Conservation (phyloP, 1,140 invertebrate genomes). For the Drosophila neocordata region DNA sequence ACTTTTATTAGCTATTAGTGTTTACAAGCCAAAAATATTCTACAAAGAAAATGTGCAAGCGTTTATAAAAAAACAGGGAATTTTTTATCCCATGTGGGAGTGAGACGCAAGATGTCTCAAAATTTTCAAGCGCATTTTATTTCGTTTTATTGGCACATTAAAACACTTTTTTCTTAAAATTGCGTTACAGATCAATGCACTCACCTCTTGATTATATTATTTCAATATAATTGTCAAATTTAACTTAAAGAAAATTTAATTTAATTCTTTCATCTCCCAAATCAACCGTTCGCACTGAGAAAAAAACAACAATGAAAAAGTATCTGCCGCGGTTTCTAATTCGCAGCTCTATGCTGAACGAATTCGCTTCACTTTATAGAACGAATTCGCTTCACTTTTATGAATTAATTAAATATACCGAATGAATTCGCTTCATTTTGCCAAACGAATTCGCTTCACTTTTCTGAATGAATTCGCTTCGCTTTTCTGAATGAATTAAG, state of each 20-base stretch:
- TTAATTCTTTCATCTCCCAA: slow-evolving; percentile 21
- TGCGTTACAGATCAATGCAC: not conserved
- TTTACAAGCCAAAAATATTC: slow-evolving; percentile 58
- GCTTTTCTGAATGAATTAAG: too few relatives aligned
- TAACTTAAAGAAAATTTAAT: slow-evolving; percentile 15
- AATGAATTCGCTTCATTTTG: too few relatives aligned
- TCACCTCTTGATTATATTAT: slow-evolving; percentile 50
- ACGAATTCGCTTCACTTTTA: too few relatives aligned
- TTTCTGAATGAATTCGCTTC: too few relatives aligned
- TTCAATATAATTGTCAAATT: slow-evolving; percentile 35
- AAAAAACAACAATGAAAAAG: slow-evolving; percentile 22
- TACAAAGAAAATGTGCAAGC: slow-evolving; percentile 38
- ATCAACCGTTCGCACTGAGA: slow-evolving; percentile 47
- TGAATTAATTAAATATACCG: too few relatives aligned
- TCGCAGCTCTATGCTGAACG: too few relatives aligned
- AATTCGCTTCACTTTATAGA: too few relatives aligned
- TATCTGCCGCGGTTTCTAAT: too few relatives aligned
- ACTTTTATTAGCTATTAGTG: slow-evolving; percentile 29
- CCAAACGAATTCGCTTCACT: too few relatives aligned
- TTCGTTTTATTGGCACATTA: not conserved
- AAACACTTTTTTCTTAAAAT: not conserved
- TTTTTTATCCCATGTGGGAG: slow-evolving; percentile 42
- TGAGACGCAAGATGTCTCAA: slow-evolving; percentile 2
- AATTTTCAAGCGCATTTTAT: not conserved
- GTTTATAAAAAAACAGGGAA: slow-evolving; percentile 64